These are phyloP conservation scores for Pterobdella sp. DNA, from an alignment of 2,888 invertebrate species.

Conservation along the genomic window DNA sequence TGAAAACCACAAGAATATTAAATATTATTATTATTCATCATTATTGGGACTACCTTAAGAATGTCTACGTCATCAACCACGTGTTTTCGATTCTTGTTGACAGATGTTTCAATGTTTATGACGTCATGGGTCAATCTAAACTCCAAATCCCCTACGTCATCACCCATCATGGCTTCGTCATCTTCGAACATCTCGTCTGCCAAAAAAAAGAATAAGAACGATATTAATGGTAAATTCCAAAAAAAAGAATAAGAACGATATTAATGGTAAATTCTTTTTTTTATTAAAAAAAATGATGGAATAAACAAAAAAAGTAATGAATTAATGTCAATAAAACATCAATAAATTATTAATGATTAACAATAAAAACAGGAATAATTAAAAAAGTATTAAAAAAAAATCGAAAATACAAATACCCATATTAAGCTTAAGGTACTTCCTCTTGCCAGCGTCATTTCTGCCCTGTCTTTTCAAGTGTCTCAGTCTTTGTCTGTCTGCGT, in stretches of 20 bases:
- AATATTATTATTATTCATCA: neutral
- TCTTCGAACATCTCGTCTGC: constrained; percentile 44
- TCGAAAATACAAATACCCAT: constrained; percentile 27
- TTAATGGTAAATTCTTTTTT: too few species aligned
- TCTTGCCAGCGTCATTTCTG: constrained; percentile 61
- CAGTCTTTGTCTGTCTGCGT: constrained; percentile 80
- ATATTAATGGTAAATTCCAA: too few species aligned
- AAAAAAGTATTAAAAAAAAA: too few species aligned
- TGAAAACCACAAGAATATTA: neutral
- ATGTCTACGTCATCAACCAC: neutral
- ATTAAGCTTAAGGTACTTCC: constrained; percentile 61
- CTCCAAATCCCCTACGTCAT: constrained; percentile 74
- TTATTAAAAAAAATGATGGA: too few species aligned
- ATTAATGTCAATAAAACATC: too few species aligned
- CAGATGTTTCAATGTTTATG: constrained; percentile 20
- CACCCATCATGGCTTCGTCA: constrained; percentile 58
- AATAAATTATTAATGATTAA: too few species aligned
- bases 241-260: too few species aligned
- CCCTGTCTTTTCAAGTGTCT: constrained; percentile 69
- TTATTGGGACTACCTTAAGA: neutral
- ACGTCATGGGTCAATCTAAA: constrained; percentile 72
- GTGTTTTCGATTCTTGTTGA: constrained; percentile 4
- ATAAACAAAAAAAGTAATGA: too few species aligned
- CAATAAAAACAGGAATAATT: too few species aligned
- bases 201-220: too few species aligned